Evolutionary conservation across 2,113 vertebrate species (phyloP).

Genomic region (Forbesichthys papilliferus): DNA sequence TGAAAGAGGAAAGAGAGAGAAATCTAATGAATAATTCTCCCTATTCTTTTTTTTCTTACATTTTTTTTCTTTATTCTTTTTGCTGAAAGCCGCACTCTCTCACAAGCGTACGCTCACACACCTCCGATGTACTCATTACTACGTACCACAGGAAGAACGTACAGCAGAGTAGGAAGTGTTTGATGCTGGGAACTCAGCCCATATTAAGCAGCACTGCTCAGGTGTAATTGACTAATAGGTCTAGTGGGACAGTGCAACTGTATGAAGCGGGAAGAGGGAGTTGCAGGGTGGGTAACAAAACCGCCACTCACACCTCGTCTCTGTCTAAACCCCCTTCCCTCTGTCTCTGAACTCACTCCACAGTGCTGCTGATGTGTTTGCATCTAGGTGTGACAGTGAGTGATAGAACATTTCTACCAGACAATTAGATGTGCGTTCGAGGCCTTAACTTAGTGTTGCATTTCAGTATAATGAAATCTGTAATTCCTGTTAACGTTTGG

Average conservation of each 20-base stretch:
- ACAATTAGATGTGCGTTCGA: neutral
- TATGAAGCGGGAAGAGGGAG: slow-evolving; percentile 27
- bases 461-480: neutral
- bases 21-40: slow-evolving; percentile 74
- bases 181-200: slow-evolving; percentile 65
- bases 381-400: slow-evolving; percentile 30
- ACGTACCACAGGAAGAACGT: slow-evolving; percentile 50
- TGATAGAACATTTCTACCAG: slow-evolving; percentile 4
- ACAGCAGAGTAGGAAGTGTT: slow-evolving; percentile 60
- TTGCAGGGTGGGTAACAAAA: slow-evolving; percentile 31
- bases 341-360: neutral
- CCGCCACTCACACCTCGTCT: slow-evolving; percentile 36
- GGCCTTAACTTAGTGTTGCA: neutral
- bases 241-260: slow-evolving; percentile 50
- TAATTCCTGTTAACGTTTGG: neutral
- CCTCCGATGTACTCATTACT: slow-evolving; percentile 46
- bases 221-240: slow-evolving; percentile 72
- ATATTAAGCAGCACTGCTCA: slow-evolving; percentile 64
- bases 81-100: slow-evolving; percentile 4
- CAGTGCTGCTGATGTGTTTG: slow-evolving; percentile 21
- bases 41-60: slow-evolving; percentile 38
- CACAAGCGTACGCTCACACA: slow-evolving; percentile 40
- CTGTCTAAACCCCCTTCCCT: neutral
- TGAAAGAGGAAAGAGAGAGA: slow-evolving; percentile 53
- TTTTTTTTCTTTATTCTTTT: slow-evolving; percentile 30